A percentile compares a stretch with the other conserved stretches of the same genome.
Evolutionary conservation across 2,888 invertebrate species (phyloP).

Genomic region (Drosophila meridiana): DNA sequence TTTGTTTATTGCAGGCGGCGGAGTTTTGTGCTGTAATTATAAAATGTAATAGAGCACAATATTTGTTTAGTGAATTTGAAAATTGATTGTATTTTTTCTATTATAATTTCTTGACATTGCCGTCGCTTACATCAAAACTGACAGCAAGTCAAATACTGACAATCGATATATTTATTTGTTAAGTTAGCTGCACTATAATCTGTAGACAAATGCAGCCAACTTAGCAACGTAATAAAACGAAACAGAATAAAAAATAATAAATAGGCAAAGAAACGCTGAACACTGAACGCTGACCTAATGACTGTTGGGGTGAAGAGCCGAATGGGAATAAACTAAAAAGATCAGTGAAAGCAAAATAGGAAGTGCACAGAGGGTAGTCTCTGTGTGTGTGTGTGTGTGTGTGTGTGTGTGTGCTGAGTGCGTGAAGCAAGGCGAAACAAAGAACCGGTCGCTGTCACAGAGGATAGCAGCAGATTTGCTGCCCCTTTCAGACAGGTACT

Average conservation of each 20-base stretch:
- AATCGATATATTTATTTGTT: conserved; percentile 17
- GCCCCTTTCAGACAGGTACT: conserved; percentile 54
- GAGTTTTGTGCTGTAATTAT: conserved; percentile 42
- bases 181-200: conserved; percentile 12
- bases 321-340: conserved; percentile 31
- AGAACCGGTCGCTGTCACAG: conserved; percentile 27
- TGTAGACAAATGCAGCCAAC: neutral
- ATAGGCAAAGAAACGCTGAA: conserved; percentile 7
- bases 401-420: neutral
- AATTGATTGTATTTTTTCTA: neutral
- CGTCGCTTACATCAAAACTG: neutral
- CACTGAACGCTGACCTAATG: conserved; percentile 13
- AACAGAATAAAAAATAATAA: neutral
- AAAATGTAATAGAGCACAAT: conserved; percentile 16
- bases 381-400: conserved; percentile 13
- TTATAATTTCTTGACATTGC: neutral
- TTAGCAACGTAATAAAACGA: neutral
- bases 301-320: conserved; percentile 17
- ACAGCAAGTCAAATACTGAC: neutral
- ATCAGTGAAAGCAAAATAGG: conserved; percentile 36
- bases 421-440: conserved; percentile 16
- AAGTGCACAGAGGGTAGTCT: conserved; percentile 35
- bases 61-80: conserved; percentile 4
- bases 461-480: conserved; percentile 47
- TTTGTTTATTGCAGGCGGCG: conserved; percentile 23